phyloP scores from a whole-genome alignment of 2,113 vertebrate species.

The Hipposideros armiger region DNA sequence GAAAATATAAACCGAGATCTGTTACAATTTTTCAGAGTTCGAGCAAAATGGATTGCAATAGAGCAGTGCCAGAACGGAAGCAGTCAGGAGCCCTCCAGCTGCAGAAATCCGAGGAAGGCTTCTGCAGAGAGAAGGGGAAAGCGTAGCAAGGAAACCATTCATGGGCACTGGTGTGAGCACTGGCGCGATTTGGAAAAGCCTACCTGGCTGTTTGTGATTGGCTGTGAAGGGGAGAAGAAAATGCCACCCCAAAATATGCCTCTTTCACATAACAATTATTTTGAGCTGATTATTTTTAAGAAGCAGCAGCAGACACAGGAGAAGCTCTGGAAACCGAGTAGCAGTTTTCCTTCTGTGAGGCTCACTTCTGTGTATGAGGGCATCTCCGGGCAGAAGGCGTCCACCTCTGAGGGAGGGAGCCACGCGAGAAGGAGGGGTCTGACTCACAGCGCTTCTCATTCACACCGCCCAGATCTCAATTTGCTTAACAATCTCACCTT shows the following conservation, averaged over 20 bases:
- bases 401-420: fast-evolving
- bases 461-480: neutral
- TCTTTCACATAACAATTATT: neutral
- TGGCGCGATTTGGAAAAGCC: neutral
- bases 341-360: too few species aligned
- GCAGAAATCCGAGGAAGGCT: neutral
- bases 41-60: neutral
- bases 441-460: neutral
- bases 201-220: neutral
- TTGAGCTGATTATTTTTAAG: neutral
- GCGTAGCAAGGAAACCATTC: neutral
- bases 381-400: neutral
- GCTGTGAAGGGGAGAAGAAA: neutral
- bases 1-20: too few species aligned
- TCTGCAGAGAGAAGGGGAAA: neutral
- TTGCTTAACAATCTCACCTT: too few species aligned
- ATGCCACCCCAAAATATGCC: neutral
- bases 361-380: too few species aligned
- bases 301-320: neutral
- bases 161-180: neutral
- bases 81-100: neutral
- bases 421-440: neutral
- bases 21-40: neutral
- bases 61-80: neutral
- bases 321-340: neutral